Percentiles rank a stretch among this genome's conserved stretches.
Conservation (phyloP, 2,797 vertebrate genomes). For the Eptatretus atami region DNA sequence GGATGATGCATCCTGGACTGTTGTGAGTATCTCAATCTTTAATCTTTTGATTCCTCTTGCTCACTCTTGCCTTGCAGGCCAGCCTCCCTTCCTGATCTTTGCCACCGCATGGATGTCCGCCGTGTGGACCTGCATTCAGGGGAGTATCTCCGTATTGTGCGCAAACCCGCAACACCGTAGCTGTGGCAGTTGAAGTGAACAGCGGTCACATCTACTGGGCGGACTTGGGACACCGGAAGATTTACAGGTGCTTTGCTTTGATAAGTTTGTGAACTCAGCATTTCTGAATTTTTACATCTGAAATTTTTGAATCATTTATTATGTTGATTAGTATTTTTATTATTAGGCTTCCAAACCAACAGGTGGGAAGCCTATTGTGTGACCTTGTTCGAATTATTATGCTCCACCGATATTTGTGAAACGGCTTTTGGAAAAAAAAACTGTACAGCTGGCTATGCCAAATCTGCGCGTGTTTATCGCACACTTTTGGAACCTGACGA, state of each 20-base stretch:
- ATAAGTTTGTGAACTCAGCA: no score
- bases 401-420: no score
- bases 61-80: conserved; percentile 14
- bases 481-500: no score
- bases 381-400: no score
- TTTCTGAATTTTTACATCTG: no score
- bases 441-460: no score
- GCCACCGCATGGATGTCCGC: conserved; percentile 41
- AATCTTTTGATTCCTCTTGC: not conserved
- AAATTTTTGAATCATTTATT: no score
- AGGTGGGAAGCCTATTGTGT: no score
- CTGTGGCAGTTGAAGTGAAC: conserved; percentile 35
- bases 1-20: not conserved
- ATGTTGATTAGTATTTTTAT: no score
- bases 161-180: conserved; percentile 26
- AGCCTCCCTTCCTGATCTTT: conserved; percentile 30
- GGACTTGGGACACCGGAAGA: conserved; percentile 29
- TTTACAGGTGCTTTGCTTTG: conserved; percentile 29
- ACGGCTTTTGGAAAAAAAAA: no score
- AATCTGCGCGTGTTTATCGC: no score
- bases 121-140: conserved; percentile 26
- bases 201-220: conserved; percentile 40
- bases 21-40: not conserved
- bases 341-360: no score
- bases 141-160: conserved; percentile 28